Evolutionary conservation across 2,888 invertebrate genomes (phyloP).

Genomic region (Limenitis camilla): DNA sequence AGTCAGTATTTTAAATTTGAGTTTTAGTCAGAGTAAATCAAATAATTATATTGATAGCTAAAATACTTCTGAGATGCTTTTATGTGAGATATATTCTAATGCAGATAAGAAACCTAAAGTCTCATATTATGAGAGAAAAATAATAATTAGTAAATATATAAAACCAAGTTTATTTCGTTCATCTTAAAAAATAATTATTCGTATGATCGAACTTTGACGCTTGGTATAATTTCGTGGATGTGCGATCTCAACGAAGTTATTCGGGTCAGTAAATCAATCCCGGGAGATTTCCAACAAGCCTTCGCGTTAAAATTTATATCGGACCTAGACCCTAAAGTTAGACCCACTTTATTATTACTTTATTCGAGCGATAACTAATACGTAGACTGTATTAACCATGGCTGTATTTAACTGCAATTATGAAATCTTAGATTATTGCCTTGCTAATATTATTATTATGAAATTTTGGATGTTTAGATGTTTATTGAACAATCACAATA

Average conservation of each 20-base stretch:
- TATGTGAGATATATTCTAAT: too few species aligned
- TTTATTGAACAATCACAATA: too few species aligned
- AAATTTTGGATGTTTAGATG: too few species aligned
- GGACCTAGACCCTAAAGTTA: constrained; percentile 16
- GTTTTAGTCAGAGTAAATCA: too few species aligned
- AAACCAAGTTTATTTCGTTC: not conserved
- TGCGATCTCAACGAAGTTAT: constrained; percentile 15
- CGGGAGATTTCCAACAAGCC: constrained; percentile 14
- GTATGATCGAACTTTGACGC: constrained; percentile 13
- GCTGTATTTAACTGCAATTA: not conserved
- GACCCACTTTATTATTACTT: constrained; percentile 14
- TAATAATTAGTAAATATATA: too few species aligned
- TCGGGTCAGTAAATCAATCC: constrained; percentile 21
- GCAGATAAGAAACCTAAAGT: too few species aligned
- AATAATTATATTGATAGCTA: too few species aligned
- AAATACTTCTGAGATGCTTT: too few species aligned
- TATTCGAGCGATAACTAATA: constrained; percentile 5
- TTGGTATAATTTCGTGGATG: constrained; percentile 11
- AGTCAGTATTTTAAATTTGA: too few species aligned
- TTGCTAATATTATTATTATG: too few species aligned
- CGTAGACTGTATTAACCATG: not conserved
- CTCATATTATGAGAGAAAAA: too few species aligned
- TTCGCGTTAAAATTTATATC: constrained; percentile 19
- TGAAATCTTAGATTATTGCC: not conserved
- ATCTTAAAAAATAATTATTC: constrained; percentile 6